A percentile compares a stretch with the other conserved stretches of the same genome.
These are phyloP conservation scores for Trigoniulus corallinus DNA, from an alignment of 1,140 invertebrate species.

Conservation along the genomic window DNA sequence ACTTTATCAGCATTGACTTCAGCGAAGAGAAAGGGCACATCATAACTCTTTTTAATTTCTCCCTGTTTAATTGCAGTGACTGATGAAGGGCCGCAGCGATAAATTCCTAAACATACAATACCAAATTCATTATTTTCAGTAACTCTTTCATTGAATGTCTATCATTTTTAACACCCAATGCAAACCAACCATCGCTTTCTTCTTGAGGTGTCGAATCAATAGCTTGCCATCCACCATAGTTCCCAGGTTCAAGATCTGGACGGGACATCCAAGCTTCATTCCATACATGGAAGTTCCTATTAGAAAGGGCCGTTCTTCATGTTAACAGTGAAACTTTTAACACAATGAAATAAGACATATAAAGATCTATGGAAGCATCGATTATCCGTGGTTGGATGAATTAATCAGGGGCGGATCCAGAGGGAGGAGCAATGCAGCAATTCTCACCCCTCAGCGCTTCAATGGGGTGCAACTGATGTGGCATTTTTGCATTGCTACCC, in stretches of 20 bases:
- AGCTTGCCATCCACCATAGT: constrained; percentile 22
- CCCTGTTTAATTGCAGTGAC: constrained; percentile 62
- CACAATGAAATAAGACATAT: too few species aligned
- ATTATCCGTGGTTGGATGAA: too few species aligned
- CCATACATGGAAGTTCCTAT: constrained; percentile 88
- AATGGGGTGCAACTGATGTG: too few species aligned
- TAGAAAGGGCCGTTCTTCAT: neutral
- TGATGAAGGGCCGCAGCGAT: constrained; percentile 55
- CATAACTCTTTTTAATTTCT: constrained; percentile 60
- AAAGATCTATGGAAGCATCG: too few species aligned
- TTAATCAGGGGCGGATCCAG: too few species aligned
- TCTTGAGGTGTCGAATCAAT: constrained; percentile 22
- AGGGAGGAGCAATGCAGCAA: too few species aligned
- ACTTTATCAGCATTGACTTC: constrained; percentile 74
- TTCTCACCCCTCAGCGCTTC: too few species aligned
- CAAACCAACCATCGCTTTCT: constrained; percentile 15
- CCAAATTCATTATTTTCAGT: neutral
- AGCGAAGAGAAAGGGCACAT: constrained; percentile 65
- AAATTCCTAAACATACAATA: constrained; percentile 30
- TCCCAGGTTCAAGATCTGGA: constrained; percentile 49
- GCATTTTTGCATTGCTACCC: too few species aligned
- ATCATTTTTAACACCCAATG: neutral
- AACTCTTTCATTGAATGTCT: constrained; percentile 1
- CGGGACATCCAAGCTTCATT: constrained; percentile 86
- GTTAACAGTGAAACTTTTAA: too few species aligned